phyloP scores from a whole-genome alignment of 2,888 invertebrate genomes.

The Glaucopsyche alexis region DNA sequence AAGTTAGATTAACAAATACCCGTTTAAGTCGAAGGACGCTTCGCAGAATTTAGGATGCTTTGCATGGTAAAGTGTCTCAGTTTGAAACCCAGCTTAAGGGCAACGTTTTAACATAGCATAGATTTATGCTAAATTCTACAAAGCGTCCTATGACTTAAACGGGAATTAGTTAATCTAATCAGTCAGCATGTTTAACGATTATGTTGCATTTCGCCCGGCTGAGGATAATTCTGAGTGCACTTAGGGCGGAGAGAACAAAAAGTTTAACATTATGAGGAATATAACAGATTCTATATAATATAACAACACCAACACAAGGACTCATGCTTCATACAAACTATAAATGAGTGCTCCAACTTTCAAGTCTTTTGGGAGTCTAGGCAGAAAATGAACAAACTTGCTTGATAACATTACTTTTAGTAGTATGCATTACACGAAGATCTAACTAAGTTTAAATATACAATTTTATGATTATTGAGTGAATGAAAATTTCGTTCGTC shows the following conservation, averaged over 20 bases:
- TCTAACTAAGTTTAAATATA: no score
- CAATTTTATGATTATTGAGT: no score
- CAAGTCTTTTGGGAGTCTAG: background rate
- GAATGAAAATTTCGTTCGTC: no score
- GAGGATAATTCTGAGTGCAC: no score
- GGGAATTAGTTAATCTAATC: no score
- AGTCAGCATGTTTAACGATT: no score
- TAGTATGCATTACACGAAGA: background rate
- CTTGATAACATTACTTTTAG: background rate
- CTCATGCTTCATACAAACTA: background rate
- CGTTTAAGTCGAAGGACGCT: conserved; percentile 3
- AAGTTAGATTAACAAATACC: conserved; percentile 8
- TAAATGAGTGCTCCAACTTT: background rate
- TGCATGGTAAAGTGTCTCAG: conserved; percentile 3
- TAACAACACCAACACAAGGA: background rate
- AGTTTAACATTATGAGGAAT: no score
- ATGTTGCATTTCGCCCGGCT: no score
- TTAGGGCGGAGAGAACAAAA: no score
- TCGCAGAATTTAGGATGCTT: background rate
- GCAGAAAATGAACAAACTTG: conserved; percentile 4
- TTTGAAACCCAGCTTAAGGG: background rate
- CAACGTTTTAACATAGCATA: background rate
- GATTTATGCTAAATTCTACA: no score
- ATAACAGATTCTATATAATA: background rate
- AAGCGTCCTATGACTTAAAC: no score